Conservation (phyloP, 2,113 vertebrate genomes). For the Misgurnus anguillicaudatus region DNA sequence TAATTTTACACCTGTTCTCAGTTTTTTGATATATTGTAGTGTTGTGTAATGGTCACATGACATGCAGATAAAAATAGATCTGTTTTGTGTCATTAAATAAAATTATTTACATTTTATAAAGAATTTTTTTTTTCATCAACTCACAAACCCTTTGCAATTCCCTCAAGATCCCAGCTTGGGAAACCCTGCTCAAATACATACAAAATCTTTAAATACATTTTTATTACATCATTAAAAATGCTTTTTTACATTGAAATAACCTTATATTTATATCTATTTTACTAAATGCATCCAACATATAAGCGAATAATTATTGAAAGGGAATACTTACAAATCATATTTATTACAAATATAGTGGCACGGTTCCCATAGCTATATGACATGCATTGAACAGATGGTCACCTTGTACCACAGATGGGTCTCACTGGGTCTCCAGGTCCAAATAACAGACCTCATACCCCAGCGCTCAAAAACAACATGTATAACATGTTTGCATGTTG, state of each 20-base stretch:
- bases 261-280: too few relatives aligned
- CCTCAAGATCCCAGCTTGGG: too few relatives aligned
- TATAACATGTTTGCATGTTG: background rate
- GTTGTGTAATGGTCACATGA: too few relatives aligned
- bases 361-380: background rate
- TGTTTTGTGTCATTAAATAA: too few relatives aligned
- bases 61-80: too few relatives aligned
- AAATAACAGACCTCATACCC: constrained; percentile 30
- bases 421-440: constrained; percentile 40
- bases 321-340: background rate
- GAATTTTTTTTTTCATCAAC: too few relatives aligned
- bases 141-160: too few relatives aligned
- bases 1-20: too few relatives aligned
- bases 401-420: constrained; percentile 53
- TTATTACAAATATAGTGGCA: background rate
- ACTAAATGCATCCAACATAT: background rate
- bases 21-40: too few relatives aligned
- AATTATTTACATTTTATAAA: too few relatives aligned
- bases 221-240: background rate
- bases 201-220: background rate
- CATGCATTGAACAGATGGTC: constrained; percentile 21
- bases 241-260: constrained; percentile 1
- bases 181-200: background rate
- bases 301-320: background rate
- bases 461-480: constrained; percentile 37